A percentile compares a stretch with the other conserved stretches of the same genome.
Evolutionary conservation across 2,888 invertebrate genomes (phyloP).

Genomic region (Magallana nippona): DNA sequence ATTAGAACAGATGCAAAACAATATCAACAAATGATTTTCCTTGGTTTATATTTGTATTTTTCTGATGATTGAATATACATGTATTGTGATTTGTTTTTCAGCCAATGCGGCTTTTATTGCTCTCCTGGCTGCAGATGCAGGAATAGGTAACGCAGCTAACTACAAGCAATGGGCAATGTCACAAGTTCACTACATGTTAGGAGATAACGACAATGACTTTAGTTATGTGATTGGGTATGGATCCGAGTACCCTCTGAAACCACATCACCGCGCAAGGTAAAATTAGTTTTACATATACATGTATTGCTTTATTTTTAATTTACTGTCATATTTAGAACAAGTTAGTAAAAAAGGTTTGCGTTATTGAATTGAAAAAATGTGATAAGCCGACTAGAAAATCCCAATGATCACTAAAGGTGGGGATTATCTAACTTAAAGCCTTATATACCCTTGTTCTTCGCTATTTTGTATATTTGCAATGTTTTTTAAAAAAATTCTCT

Average conservation of each 20-base stretch:
- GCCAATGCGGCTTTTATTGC: constrained; percentile 44
- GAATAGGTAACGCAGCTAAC: constrained; percentile 11
- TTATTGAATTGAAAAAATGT: too few relatives aligned
- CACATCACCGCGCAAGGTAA: constrained; percentile 73
- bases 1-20: neutral
- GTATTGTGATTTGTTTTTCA: neutral
- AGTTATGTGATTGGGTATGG: constrained; percentile 74
- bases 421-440: too few relatives aligned
- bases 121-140: constrained; percentile 45
- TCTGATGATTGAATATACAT: too few relatives aligned
- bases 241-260: constrained; percentile 65
- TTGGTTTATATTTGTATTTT: too few relatives aligned
- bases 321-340: neutral
- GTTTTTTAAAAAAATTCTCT: too few relatives aligned
- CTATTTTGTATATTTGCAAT: too few relatives aligned
- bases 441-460: too few relatives aligned
- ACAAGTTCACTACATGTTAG: constrained; percentile 73
- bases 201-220: constrained; percentile 59
- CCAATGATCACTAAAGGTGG: too few relatives aligned
- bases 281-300: neutral
- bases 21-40: too few relatives aligned
- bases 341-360: neutral
- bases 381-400: too few relatives aligned
- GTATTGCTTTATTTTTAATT: neutral
- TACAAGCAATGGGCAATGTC: constrained; percentile 61